phyloP scores from a whole-genome alignment of 1,140 invertebrate genomes.

The silkworm (Bombyx mori) region DNA sequence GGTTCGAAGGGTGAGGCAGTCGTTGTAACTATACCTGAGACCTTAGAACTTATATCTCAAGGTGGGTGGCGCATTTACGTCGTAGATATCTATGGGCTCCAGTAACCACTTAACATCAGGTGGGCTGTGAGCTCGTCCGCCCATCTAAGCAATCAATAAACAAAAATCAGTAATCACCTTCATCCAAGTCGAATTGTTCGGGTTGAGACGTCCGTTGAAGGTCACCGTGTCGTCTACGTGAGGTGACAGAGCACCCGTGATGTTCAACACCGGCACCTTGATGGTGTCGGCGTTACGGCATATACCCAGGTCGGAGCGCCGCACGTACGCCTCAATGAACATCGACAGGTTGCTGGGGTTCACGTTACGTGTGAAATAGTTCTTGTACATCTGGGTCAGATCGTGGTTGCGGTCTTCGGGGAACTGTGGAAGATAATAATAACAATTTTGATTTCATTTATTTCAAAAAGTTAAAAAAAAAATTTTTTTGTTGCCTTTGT shows the following conservation, averaged over 20 bases:
- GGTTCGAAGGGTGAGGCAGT: too few relatives aligned
- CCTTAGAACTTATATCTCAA: too few relatives aligned
- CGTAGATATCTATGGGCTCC: too few relatives aligned
- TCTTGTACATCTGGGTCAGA: constrained; percentile 90
- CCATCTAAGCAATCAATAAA: neutral
- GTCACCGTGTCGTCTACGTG: constrained; percentile 97
- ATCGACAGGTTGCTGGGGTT: constrained; percentile 95
- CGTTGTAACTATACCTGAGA: too few relatives aligned
- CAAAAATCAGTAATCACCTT: constrained; percentile 73
- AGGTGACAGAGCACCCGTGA: constrained; percentile 93
- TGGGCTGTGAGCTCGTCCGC: too few relatives aligned
- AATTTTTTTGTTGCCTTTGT: too few relatives aligned
- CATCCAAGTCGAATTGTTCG: constrained; percentile 97
- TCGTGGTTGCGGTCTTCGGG: constrained; percentile 94
- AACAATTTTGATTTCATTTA: neutral
- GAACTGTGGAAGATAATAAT: constrained; percentile 23
- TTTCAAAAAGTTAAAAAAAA: too few relatives aligned
- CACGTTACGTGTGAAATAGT: constrained; percentile 91
- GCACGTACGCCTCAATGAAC: constrained; percentile 95
- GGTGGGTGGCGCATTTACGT: too few relatives aligned
- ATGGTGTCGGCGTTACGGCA: constrained; percentile 68
- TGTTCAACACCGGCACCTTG: constrained; percentile 91
- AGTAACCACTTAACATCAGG: too few relatives aligned
- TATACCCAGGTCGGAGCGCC: constrained; percentile 90
- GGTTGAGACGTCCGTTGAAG: constrained; percentile 95